These are phyloP conservation scores for Eristalis arbustorum DNA, from an alignment of 2,888 invertebrate species.

Conservation along the genomic window DNA sequence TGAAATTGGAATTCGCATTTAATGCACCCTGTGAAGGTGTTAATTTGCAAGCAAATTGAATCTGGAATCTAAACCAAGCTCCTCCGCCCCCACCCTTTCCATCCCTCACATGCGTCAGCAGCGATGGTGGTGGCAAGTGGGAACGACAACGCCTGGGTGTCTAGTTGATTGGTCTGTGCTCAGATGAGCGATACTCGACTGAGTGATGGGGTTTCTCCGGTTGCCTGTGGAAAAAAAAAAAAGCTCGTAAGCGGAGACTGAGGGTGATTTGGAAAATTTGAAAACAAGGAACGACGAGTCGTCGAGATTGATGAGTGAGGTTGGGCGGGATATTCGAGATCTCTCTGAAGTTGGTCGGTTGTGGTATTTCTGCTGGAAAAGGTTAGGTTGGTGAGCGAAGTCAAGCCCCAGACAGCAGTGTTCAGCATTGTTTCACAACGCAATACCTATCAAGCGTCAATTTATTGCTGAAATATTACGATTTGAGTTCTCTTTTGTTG, in stretches of 20 bases:
- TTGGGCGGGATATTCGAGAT: too few relatives aligned
- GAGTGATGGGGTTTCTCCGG: background rate
- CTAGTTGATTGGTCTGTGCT: background rate
- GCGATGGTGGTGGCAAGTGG: background rate
- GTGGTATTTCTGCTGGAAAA: too few relatives aligned
- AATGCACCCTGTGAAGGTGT: slow-evolving; percentile 68
- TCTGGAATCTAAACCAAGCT: slow-evolving; percentile 58
- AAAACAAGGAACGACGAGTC: background rate
- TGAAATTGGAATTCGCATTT: slow-evolving; percentile 70
- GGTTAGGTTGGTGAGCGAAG: too few relatives aligned
- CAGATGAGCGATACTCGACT: background rate
- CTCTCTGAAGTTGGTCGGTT: too few relatives aligned
- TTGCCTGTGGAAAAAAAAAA: background rate
- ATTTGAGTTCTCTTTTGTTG: too few relatives aligned
- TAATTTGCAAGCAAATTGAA: slow-evolving; percentile 71
- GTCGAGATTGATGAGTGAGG: too few relatives aligned
- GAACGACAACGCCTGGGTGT: background rate
- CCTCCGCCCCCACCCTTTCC: background rate
- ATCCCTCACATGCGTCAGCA: background rate
- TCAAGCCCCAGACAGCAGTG: too few relatives aligned
- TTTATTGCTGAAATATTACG: too few relatives aligned
- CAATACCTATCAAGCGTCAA: too few relatives aligned
- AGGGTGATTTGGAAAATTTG: background rate
- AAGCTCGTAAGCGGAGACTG: background rate
- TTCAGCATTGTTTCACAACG: too few relatives aligned